Evolutionary conservation across 2,888 invertebrate genomes (phyloP), one percentile per base, ranked within the genome.

Genomic region (Monochamus alternatus): DNA sequence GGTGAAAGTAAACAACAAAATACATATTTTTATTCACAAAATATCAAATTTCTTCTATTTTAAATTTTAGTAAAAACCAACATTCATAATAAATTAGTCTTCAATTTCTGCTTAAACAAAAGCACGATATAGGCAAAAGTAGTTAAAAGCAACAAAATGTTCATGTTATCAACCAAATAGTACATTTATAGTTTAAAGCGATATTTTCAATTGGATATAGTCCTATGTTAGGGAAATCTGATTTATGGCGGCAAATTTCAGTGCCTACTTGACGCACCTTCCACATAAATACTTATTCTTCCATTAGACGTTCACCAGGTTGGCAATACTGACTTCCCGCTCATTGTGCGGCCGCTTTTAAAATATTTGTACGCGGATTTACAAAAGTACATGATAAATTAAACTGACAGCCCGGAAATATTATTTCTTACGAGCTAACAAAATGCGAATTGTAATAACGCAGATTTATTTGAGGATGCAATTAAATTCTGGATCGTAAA

Each of bases 381-480:
- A 52, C 30, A 14, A 71, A 71, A 63, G 38, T 52, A 63, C 14
- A 63, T 43, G 38, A 63, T 31, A 62, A 71, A 68, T 75, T 59
- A 59, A 73, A 58, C 69, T 76, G 69, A 73, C 73, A 64, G 43
- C 64, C 38, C 22, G 65, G 58, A 73, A 69, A 73, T 73, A 52
- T 38, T 38, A 69, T 69, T 69, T 47, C 69, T 60, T 51, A 44
- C 32, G 30, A 38, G 7, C 14, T 69, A 47, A 69, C 47, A 59
- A 73, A 66, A 14, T 67, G 52, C 71, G 12, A 47, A 71, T 51
- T 70, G 67, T 76, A 73, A 65, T 65, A 76, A 74, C 51, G 70
- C 67, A 47, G 58, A 55, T 62, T 71, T 52, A 52, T 71, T 63
- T 62, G 55, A 22, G 60, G 58, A 38, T 38, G 71, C 32, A 71